A percentile compares a stretch with the other conserved stretches of the same genome.
Conservation (phyloP, 2,113 vertebrate species). For the Rhabdomys dilectus region DNA sequence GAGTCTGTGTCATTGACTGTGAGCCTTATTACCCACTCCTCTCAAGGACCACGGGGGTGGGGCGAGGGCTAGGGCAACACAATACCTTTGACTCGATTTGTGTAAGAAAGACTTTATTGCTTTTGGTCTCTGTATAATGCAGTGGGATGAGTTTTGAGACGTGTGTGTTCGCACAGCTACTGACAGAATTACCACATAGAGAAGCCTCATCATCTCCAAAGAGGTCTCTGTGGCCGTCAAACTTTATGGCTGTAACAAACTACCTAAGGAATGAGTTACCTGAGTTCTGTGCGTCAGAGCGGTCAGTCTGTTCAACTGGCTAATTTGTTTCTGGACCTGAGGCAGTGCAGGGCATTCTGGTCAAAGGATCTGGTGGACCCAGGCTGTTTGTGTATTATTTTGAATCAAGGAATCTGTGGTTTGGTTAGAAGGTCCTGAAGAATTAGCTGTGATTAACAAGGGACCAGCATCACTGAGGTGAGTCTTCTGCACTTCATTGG, state of each 20-base stretch:
- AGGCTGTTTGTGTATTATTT: background rate
- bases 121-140: background rate
- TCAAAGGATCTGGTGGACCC: background rate
- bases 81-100: background rate
- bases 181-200: background rate
- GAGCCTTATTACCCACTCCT: no score
- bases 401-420: background rate
- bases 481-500: background rate
- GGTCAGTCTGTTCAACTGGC: no score
- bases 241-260: background rate
- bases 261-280: background rate
- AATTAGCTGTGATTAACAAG: background rate
- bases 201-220: background rate
- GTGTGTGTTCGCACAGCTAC: background rate
- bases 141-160: background rate
- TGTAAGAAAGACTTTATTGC: background rate
- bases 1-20: no score
- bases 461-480: background rate
- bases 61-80: no score
- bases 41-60: no score
- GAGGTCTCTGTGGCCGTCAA: background rate
- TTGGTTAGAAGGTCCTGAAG: background rate
- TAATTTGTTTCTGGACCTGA: background rate
- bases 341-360: background rate
- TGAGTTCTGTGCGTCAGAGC: background rate